Evolutionary conservation across 2,888 invertebrate species (phyloP).

Genomic region (Apodemia mormo): DNA sequence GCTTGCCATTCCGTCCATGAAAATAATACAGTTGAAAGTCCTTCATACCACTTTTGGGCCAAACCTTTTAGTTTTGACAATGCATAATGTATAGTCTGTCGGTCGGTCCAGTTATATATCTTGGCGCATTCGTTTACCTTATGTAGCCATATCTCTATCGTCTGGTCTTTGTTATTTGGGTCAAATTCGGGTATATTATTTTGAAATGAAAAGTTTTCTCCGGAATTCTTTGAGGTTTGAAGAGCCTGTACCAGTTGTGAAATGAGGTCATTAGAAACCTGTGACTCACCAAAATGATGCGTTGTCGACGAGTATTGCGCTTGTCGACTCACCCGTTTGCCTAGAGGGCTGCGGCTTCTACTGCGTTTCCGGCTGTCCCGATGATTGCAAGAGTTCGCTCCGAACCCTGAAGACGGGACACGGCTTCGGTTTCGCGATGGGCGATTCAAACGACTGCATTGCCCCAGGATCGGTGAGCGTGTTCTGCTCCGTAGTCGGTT

Average conservation of each 20-base stretch:
- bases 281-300: not conserved
- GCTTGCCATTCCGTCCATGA: conserved; percentile 38
- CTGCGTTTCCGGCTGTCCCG: too few species aligned
- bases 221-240: not conserved
- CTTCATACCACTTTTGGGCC: conserved; percentile 37
- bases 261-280: not conserved
- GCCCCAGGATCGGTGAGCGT: too few species aligned
- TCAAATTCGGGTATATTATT: conserved; percentile 37
- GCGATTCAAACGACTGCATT: too few species aligned
- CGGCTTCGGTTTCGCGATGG: too few species aligned
- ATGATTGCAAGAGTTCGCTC: too few species aligned
- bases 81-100: conserved; percentile 38
- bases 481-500: too few species aligned
- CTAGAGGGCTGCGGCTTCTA: too few species aligned
- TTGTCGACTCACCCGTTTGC: too few species aligned
- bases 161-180: conserved; percentile 32
- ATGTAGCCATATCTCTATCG: conserved; percentile 33
- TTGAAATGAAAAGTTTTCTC: not conserved
- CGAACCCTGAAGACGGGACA: too few species aligned
- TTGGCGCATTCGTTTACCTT: conserved; percentile 38
- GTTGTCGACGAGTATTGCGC: too few species aligned
- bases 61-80: conserved; percentile 36
- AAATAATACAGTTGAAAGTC: conserved; percentile 30
- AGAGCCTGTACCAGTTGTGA: not conserved
- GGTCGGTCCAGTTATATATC: conserved; percentile 37